Evolutionary conservation across 2,888 invertebrate genomes (phyloP), one percentile per base, ranked within the genome.

Genomic region (Rhogogaster chlorosoma): DNA sequence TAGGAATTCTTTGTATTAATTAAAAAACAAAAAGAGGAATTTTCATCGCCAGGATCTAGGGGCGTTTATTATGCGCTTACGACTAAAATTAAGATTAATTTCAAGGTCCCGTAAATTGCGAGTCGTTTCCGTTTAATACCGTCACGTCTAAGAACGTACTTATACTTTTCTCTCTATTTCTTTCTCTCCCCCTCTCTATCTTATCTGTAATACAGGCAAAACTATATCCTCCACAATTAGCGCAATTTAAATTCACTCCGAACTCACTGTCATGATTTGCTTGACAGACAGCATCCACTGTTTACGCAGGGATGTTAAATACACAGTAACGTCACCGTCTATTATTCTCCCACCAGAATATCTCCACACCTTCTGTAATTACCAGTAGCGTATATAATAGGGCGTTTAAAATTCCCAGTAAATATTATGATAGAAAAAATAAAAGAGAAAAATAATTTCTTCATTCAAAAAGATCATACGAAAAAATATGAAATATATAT

Each of bases 291-390:
- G 29, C 67, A 26, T 32, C 32, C 32, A 67, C 32, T 67, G 67
- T 67, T 67, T 67, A 67, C 67, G 15, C 67, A 67, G 67, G 15
- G 29, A 67, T 67, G 67, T 67, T 32, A 67, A 67, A 67, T 67
- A 67, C 32, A 67, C 61, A 67, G 29, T 67, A 67, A 67, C 67
- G 67, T 67, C 67, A 67, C 67, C 67, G 67, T 67, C 67, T 67
- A n/a, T n/a, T 67, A 67, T 61, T 61, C 61, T 61, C 61, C 26
- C 10, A 26, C 10, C 10, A 22, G 61, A 26, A 61, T 61, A 61
- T 26, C 61, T 26, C 10, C 61, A 61, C 61, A 26, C 12, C 61
- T 61, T 61, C 12, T 26, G 26, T 61, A 61, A 61, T 61, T 26
- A 2, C 26, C 61, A 61, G 61, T 22, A 26, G 9, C 61, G 61